Evolutionary conservation across 2,797 vertebrate species (phyloP).

Genomic region (Poecilia velifera): DNA sequence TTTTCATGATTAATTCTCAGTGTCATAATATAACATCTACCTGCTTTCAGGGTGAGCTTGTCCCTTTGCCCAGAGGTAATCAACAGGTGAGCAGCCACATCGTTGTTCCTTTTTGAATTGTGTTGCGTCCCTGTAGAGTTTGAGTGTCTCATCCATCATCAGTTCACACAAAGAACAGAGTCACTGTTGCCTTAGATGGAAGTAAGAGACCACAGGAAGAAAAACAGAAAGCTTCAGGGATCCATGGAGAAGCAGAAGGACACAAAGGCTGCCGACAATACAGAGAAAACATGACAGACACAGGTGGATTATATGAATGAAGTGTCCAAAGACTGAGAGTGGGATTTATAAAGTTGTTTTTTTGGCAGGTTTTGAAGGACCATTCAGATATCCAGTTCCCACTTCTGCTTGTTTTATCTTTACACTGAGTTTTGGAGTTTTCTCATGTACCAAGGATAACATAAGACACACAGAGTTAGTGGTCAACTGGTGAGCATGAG

Average conservation of each 20-base stretch:
- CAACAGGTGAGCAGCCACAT: slow-evolving; percentile 52
- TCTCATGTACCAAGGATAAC: not conserved
- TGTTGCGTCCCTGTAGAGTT: slow-evolving; percentile 27
- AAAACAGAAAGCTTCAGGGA: slow-evolving; percentile 29
- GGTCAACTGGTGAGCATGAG: not conserved
- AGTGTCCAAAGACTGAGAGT: not conserved
- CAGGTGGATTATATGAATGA: not conserved
- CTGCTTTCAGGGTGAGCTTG: slow-evolving; percentile 9
- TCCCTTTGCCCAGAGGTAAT: slow-evolving; percentile 54
- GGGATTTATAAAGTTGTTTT: not conserved
- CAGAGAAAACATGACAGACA: slow-evolving; percentile 26
- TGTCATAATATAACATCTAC: slow-evolving; percentile 26
- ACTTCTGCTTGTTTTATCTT: not conserved
- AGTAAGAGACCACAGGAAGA: slow-evolving; percentile 37
- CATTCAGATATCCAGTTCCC: not conserved
- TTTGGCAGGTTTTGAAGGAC: not conserved
- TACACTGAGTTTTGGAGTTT: not conserved
- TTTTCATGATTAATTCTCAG: slow-evolving; percentile 31
- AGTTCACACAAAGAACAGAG: slow-evolving; percentile 46
- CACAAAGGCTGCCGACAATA: not conserved
- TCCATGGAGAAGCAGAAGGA: not conserved
- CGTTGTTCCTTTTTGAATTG: slow-evolving; percentile 52
- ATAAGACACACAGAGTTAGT: not conserved
- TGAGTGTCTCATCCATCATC: slow-evolving; percentile 60
- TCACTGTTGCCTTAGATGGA: slow-evolving; percentile 36